phyloP scores from a whole-genome alignment of 2,797 vertebrate genomes.

The Arrhamphus sclerolepis region DNA sequence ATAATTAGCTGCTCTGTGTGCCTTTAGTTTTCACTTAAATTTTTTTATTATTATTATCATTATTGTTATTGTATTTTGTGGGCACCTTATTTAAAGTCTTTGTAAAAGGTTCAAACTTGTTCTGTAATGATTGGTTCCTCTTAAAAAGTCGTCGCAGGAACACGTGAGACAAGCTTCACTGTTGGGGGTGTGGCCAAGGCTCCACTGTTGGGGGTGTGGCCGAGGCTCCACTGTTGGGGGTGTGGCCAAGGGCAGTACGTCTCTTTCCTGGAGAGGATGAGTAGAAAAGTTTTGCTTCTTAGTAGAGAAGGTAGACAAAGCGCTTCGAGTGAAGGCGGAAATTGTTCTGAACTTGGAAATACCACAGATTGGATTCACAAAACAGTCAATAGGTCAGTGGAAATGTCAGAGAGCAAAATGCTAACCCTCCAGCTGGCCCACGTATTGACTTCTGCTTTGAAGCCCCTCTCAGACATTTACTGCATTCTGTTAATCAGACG shows the following conservation, averaged over 20 bases:
- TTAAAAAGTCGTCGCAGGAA: constrained; percentile 2
- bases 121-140: constrained; percentile 19
- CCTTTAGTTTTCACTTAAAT: constrained; percentile 20
- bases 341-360: constrained; percentile 6
- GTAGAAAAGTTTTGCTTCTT: not conserved
- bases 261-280: not conserved
- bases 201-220: no score
- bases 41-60: not conserved
- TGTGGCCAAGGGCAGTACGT: not conserved
- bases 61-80: constrained; percentile 11
- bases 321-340: constrained; percentile 2
- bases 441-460: not conserved
- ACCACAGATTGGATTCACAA: constrained; percentile 7
- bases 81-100: constrained; percentile 27
- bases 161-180: constrained; percentile 21
- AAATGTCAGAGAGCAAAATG: constrained; percentile 1
- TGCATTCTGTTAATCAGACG: not conserved
- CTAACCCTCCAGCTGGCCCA: not conserved
- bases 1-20: constrained; percentile 9
- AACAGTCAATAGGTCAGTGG: not conserved
- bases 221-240: no score
- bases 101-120: constrained; percentile 21
- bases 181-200: constrained; percentile 14
- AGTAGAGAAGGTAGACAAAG: not conserved
- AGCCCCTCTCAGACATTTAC: not conserved